These are phyloP conservation scores for Acromyrmex heyeri DNA, from an alignment of 1,140 invertebrate species.

Conservation along the genomic window DNA sequence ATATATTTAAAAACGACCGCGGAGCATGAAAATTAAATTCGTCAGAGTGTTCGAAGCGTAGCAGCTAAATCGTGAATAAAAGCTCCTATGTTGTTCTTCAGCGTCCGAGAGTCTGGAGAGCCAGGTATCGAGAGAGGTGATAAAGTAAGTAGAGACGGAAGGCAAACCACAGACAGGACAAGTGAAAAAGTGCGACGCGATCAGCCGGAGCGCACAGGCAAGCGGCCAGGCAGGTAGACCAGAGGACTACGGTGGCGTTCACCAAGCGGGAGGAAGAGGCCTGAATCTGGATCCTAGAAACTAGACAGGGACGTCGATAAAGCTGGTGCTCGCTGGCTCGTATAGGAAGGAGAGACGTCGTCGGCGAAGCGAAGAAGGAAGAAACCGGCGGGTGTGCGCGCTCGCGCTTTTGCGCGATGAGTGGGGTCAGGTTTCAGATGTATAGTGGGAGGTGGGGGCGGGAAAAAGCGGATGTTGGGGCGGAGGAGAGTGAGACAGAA, in stretches of 20 bases:
- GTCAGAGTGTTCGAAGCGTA: constrained; percentile 16
- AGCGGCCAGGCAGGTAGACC: constrained; percentile 22
- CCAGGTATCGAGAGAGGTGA: not conserved
- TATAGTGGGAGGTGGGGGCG: constrained; percentile 71
- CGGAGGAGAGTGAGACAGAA: constrained; percentile 65
- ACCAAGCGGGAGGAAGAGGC: constrained; percentile 12
- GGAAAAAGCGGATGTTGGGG: constrained; percentile 70
- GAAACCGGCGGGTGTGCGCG: constrained; percentile 43
- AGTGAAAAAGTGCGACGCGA: constrained; percentile 58
- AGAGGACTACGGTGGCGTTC: constrained; percentile 32
- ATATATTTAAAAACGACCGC: constrained; percentile 34
- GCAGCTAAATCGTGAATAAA: constrained; percentile 31
- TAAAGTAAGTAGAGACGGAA: constrained; percentile 55
- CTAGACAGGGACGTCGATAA: constrained; percentile 35
- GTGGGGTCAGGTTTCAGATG: constrained; percentile 34
- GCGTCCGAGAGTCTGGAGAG: not conserved
- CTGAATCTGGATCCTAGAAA: constrained; percentile 35
- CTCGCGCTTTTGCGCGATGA: constrained; percentile 43
- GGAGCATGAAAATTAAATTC: constrained; percentile 34
- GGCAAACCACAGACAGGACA: constrained; percentile 17
- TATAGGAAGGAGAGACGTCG: constrained; percentile 18
- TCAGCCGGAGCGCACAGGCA: constrained; percentile 52
- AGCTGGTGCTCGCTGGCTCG: not conserved
- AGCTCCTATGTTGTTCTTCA: constrained; percentile 24
- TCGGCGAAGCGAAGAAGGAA: constrained; percentile 56